Evolutionary conservation across 2,888 invertebrate species (phyloP), one percentile per base, ranked within the genome.

Genomic region (Ormyrus labotus): DNA sequence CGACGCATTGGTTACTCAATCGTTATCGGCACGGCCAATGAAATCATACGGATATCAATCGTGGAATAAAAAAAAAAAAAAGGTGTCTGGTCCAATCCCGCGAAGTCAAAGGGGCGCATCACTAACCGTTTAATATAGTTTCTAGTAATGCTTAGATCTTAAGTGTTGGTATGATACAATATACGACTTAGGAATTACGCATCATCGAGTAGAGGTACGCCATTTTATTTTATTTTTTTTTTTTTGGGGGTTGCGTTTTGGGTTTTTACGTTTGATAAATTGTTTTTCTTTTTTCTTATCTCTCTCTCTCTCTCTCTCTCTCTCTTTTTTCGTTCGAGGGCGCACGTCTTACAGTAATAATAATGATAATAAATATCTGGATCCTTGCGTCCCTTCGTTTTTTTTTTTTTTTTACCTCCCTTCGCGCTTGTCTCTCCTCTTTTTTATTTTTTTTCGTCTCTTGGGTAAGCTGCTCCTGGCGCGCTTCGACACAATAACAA

Each of bases 91-190:
- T 82, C 82, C 74, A 80, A 78, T 74, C 58, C 78, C 82, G 80
- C 80, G 77, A 80, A 80, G 77, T 69, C 72, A 71, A 78, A 68
- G 70, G 53, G 79, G 77, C 80, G 84, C 82, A 83, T 84, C 84
- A 78, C 85, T 88, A 88, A 85, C 86, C 85, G 84, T 87, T 87
- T 87, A 86, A 84, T 81, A 81, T 87, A 86, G 87, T 85, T 82
- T 86, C 86, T 88, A 87, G 83, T 85, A 86, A 87, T 87, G 86
- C 85, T 88, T 87, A 87, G 80, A 72, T 83, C 81, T 87, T 87
- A 87, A 84, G 86, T 86, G 84, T 86, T 82, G 84, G 84, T 90
- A 89, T 89, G 86, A 84, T 89, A 89, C 89, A 89, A 84, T 87
- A 89, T 86, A 89, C 84, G 88, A 85, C 86, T 87, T 89, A 87